Evolutionary conservation across 2,797 vertebrate genomes (phyloP).

Genomic region (Falco novaeseelandiae): DNA sequence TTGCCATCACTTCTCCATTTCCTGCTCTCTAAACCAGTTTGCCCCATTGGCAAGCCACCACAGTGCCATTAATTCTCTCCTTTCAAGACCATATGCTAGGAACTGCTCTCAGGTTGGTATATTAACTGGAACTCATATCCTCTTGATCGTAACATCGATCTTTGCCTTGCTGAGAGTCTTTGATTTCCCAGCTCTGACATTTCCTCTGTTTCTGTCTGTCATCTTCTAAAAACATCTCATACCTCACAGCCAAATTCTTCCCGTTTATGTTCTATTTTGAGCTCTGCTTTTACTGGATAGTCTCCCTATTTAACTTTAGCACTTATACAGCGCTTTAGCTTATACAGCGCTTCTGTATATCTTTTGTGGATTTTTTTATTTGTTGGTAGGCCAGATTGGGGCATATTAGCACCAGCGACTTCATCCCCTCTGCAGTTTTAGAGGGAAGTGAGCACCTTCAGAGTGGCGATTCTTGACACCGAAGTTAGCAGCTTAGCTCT

Average conservation of each 20-base stretch:
- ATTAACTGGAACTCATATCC: neutral
- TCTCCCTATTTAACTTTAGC: neutral
- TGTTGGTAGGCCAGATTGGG: neutral
- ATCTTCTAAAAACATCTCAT: neutral
- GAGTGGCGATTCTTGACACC: neutral
- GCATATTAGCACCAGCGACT: neutral
- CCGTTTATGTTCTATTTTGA: slow-evolving; percentile 28
- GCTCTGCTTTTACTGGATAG: neutral
- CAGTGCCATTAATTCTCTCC: neutral
- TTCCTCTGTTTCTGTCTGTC: neutral
- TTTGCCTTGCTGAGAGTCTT: neutral
- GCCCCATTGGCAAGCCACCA: neutral
- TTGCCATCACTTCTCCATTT: neutral
- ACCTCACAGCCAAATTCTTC: slow-evolving; percentile 4
- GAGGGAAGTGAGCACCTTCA: neutral
- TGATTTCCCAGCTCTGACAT: neutral
- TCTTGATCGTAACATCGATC: neutral
- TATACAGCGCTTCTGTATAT: neutral
- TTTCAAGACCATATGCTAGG: neutral
- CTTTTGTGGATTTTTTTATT: neutral
- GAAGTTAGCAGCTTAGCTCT: neutral
- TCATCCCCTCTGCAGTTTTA: neutral
- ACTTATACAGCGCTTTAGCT: too few relatives aligned
- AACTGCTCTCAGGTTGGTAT: neutral
- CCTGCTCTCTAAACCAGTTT: neutral